Percentiles rank a stretch among this genome's conserved stretches.
Evolutionary conservation across 1,140 invertebrate genomes (phyloP).

Genomic region (Penaeus japonicus): DNA sequence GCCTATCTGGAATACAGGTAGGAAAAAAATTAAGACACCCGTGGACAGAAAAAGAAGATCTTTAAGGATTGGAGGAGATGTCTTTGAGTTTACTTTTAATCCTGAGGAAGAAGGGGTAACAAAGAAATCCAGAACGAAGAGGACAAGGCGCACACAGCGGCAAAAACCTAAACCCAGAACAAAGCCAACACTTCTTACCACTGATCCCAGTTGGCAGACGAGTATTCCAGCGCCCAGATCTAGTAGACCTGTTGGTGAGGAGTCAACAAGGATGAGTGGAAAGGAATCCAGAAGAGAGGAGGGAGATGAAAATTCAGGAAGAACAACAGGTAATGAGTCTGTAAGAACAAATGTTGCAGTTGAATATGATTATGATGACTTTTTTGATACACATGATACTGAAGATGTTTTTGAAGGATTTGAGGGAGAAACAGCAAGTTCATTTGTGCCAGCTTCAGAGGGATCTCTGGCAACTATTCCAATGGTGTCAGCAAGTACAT

Average conservation of each 20-base stretch:
- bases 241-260: not conserved
- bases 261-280: not conserved
- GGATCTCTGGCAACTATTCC: not conserved
- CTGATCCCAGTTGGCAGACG: constrained; percentile 11
- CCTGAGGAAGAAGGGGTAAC: not conserved
- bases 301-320: not conserved
- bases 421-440: constrained; percentile 28
- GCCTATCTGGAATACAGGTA: constrained; percentile 16
- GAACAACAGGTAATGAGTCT: not conserved
- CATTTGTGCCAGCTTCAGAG: constrained; percentile 15
- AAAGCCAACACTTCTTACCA: constrained; percentile 22
- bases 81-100: constrained; percentile 24
- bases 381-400: not conserved
- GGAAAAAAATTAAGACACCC: not conserved
- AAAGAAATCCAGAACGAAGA: not conserved
- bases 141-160: not conserved
- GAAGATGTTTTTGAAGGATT: constrained; percentile 9
- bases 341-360: not conserved
- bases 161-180: constrained; percentile 9
- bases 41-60: constrained; percentile 9
- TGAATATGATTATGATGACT: not conserved
- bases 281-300: not conserved
- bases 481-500: constrained; percentile 32
- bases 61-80: not conserved
- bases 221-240: not conserved